phyloP scores from a whole-genome alignment of 2,113 vertebrate genomes.

The Stigmatopora nigra region DNA sequence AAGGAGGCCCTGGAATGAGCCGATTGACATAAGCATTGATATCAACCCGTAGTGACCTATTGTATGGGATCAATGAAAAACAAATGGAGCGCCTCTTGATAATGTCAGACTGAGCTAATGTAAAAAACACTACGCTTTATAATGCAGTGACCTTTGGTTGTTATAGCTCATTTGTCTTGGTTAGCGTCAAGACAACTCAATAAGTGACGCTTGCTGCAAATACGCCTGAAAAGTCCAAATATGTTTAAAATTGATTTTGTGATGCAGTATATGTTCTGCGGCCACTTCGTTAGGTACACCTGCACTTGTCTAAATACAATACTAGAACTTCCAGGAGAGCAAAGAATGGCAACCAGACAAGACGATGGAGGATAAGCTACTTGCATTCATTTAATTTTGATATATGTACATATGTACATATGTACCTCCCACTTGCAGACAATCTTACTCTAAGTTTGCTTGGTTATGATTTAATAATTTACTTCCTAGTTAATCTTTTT shows the following conservation, averaged over 20 bases:
- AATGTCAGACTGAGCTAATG: constrained; percentile 46
- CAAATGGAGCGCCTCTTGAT: constrained; percentile 44
- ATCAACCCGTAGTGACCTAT: constrained; percentile 28
- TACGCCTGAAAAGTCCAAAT: constrained; percentile 1
- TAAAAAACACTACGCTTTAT: constrained; percentile 51
- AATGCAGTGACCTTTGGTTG: constrained; percentile 55
- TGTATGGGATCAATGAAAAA: constrained; percentile 49
- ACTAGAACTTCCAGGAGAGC: neutral
- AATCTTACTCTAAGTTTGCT: neutral
- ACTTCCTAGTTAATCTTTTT: no score
- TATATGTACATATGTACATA: no score
- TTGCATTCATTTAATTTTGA: neutral
- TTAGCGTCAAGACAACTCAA: constrained; percentile 16
- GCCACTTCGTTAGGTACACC: constrained; percentile 1
- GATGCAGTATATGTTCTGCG: neutral
- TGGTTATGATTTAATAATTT: neutral
- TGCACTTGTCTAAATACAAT: neutral
- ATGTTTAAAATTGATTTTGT: constrained; percentile 5
- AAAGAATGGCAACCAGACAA: neutral
- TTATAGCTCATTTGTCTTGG: constrained; percentile 48
- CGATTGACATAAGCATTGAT: neutral
- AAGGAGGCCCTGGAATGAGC: neutral
- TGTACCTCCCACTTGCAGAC: neutral
- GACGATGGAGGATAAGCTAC: neutral
- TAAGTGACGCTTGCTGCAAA: constrained; percentile 1